phyloP scores from a whole-genome alignment of 2,797 vertebrate genomes.

The Pachyuromys duprasi region DNA sequence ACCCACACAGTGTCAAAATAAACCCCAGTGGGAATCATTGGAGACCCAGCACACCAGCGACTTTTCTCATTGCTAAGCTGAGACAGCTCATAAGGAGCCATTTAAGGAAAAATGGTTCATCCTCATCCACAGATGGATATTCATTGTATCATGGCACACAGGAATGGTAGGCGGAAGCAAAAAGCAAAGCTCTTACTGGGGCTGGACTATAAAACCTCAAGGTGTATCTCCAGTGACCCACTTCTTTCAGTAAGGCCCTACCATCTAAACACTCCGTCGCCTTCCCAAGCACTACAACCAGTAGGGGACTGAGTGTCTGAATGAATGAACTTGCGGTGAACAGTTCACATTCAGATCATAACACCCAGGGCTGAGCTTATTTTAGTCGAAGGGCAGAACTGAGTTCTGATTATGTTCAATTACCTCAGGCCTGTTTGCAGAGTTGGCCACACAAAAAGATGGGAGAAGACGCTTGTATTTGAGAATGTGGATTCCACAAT shows the following conservation, averaged over 20 bases:
- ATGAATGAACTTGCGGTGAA: neutral
- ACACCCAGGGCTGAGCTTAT: neutral
- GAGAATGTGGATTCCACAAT: neutral
- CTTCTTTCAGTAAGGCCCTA: neutral
- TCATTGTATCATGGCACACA: neutral
- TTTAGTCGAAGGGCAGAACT: neutral
- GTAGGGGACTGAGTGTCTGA: neutral
- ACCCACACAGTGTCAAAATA: neutral
- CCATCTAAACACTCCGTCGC: neutral
- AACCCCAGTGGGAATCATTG: neutral
- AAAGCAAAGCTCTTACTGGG: neutral
- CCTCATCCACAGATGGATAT: neutral
- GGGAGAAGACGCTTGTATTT: neutral
- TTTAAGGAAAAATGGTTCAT: neutral
- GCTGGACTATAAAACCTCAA: neutral
- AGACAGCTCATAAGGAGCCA: neutral
- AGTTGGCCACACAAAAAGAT: neutral
- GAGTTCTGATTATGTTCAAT: conserved; percentile 1
- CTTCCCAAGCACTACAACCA: neutral
- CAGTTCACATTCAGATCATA: neutral
- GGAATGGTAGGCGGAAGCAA: neutral
- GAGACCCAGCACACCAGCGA: neutral
- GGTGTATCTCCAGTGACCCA: neutral
- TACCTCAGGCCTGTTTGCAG: neutral
- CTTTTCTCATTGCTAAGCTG: neutral